Evolutionary conservation across 2,113 vertebrate genomes (phyloP).

Genomic region (zebrafish (Danio rerio)): DNA sequence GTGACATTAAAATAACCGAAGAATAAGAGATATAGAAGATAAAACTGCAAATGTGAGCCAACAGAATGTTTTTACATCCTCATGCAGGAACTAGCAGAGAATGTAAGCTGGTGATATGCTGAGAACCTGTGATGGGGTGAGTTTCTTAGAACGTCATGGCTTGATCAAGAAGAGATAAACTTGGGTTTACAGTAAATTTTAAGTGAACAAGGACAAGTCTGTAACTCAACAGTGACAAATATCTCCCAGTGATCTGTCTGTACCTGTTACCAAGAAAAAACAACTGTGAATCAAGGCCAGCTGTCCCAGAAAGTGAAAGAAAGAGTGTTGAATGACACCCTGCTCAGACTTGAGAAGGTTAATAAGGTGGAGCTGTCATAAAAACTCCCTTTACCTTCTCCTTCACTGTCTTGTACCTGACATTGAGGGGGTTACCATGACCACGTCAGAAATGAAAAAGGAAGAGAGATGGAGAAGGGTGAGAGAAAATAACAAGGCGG

Average conservation of each 20-base stretch:
- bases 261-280: slow-evolving; percentile 20
- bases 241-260: slow-evolving; percentile 6
- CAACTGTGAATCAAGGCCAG: background rate
- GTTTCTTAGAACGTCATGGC: slow-evolving; percentile 23
- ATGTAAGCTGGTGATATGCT: background rate
- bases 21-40: background rate
- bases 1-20: slow-evolving; percentile 15
- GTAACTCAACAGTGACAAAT: slow-evolving; percentile 1
- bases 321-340: slow-evolving; percentile 7
- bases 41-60: background rate
- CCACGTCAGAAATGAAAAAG: slow-evolving; percentile 6
- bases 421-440: slow-evolving; percentile 13
- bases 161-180: background rate
- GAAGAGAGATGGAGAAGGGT: background rate
- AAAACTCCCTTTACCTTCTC: slow-evolving; percentile 18
- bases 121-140: background rate
- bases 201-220: slow-evolving; percentile 20
- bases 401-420: slow-evolving; percentile 16
- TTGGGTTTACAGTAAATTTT: slow-evolving; percentile 11
- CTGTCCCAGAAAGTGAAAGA: background rate
- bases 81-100: background rate
- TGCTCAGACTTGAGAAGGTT: slow-evolving; percentile 21
- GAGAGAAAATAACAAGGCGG: background rate
- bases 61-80: background rate
- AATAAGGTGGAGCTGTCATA: slow-evolving; percentile 30